These are phyloP conservation scores for Zaprionus nigranus DNA, from an alignment of 1,140 invertebrate species.

Conservation along the genomic window DNA sequence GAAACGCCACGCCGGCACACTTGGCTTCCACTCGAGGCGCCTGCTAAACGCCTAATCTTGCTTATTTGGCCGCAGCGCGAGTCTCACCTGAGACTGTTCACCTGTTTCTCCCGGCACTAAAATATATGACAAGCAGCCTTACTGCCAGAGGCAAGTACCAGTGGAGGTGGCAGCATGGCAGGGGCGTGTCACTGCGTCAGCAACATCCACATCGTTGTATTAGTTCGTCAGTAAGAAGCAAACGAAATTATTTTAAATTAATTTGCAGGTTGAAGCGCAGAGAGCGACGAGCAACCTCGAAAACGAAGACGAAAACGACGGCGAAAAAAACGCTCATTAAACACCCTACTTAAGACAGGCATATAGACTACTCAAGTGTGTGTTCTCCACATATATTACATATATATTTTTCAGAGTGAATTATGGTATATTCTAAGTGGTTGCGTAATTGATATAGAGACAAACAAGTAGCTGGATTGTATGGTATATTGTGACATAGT, in stretches of 20 bases:
- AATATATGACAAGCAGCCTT: slow-evolving; percentile 19
- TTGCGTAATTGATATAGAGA: too few species aligned
- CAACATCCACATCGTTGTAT: slow-evolving; percentile 45
- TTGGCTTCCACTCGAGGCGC: slow-evolving; percentile 41
- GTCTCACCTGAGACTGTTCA: slow-evolving; percentile 15
- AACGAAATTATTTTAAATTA: slow-evolving; percentile 79
- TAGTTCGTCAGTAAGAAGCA: slow-evolving; percentile 61
- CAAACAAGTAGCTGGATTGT: too few species aligned
- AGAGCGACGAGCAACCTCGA: slow-evolving; percentile 29
- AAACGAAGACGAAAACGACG: background rate
- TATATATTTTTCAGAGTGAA: too few species aligned
- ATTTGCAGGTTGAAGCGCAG: slow-evolving; percentile 63
- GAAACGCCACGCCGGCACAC: slow-evolving; percentile 8
- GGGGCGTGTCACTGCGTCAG: background rate
- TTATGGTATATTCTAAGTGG: too few species aligned
- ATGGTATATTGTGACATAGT: too few species aligned
- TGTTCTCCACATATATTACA: background rate
- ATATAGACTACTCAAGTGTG: background rate
- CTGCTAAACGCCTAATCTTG: slow-evolving; percentile 77
- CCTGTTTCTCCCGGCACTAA: background rate
- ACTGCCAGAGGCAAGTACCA: background rate
- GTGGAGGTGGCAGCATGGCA: background rate
- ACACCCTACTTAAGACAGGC: background rate
- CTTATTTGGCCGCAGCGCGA: slow-evolving; percentile 59
- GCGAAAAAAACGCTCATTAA: slow-evolving; percentile 33